Evolutionary conservation across 2,888 invertebrate genomes (phyloP), one percentile per base, ranked within the genome.

Genomic region (Callyntrura sp.): DNA sequence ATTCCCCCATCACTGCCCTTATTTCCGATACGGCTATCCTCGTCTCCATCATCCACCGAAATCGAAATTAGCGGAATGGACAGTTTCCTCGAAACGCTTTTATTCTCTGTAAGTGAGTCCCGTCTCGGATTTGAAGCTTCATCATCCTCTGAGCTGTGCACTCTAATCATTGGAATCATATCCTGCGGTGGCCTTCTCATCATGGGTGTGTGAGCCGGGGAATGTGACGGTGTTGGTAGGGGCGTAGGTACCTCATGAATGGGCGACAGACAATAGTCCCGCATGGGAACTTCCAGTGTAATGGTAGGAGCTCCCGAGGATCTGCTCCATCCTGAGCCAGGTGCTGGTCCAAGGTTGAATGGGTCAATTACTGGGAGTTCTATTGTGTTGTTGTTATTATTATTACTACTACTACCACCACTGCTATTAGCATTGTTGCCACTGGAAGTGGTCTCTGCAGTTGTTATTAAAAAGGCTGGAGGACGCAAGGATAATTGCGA

Each of bases 251-350:
- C 95, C 94, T 97, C 97, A 92, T 96, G 95, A 92, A 97, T 97
- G 0, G 97, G 97, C 81, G 97, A 97, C 92, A 97, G 96, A 95
- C 97, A 97, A 93, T 96, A 96, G 90, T 94, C 94, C 87, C 94
- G 93, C 94, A 96, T 96, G 60, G 97, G 97, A 93, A 97, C 96
- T 95, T 97, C 97, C 85, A 97, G 95, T 45, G 97, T 95, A 93
- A 97, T 97, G 57, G 96, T 96, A 55, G 97, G 97, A 85, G 97
- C 96, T 94, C 97, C 96, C 96, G 95, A 76, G 96, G 95, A 94
- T 96, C 96, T 78, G 48, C 20, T 85, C 95, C 94, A 86, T 90
- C 94, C 73, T 60, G 68, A 81, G 17, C 79, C 82, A 78, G 88
- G 90, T 83, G 91, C 90, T n/a, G 90, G 91, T 62, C 85, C 90